These are phyloP conservation scores for Aricia artaxerxes DNA, from an alignment of 2,888 invertebrate genomes.

Conservation along the genomic window DNA sequence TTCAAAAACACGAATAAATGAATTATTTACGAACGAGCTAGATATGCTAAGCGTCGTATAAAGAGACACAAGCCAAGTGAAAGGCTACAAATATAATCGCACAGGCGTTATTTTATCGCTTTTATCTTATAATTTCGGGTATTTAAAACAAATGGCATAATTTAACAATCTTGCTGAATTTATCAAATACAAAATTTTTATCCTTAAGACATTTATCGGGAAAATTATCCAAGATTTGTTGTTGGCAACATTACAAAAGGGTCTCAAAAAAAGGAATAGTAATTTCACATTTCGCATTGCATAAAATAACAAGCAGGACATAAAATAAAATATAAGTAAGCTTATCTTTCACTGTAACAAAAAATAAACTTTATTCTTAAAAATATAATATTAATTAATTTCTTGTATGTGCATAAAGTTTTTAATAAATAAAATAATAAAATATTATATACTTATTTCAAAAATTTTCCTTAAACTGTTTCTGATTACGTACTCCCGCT, in stretches of 20 bases:
- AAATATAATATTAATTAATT: neutral
- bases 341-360: too few relatives aligned
- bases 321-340: neutral
- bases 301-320: neutral
- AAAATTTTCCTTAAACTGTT: neutral
- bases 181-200: neutral
- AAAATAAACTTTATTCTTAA: neutral
- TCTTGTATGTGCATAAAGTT: too few relatives aligned
- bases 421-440: too few relatives aligned
- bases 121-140: neutral
- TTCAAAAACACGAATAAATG: slow-evolving; percentile 22
- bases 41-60: slow-evolving; percentile 19
- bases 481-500: neutral
- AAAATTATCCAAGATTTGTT: neutral
- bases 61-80: neutral
- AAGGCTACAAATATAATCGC: neutral
- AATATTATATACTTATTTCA: neutral
- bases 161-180: neutral
- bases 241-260: neutral
- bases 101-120: neutral
- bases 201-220: neutral
- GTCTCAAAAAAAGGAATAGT: neutral
- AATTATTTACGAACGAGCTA: slow-evolving; percentile 17
- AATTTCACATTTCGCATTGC: neutral
- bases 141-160: neutral